Percentiles rank a stretch among this genome's conserved stretches.
These are phyloP conservation scores for Tetramorium simillimum DNA, from an alignment of 1,140 invertebrate species.

Conservation along the genomic window DNA sequence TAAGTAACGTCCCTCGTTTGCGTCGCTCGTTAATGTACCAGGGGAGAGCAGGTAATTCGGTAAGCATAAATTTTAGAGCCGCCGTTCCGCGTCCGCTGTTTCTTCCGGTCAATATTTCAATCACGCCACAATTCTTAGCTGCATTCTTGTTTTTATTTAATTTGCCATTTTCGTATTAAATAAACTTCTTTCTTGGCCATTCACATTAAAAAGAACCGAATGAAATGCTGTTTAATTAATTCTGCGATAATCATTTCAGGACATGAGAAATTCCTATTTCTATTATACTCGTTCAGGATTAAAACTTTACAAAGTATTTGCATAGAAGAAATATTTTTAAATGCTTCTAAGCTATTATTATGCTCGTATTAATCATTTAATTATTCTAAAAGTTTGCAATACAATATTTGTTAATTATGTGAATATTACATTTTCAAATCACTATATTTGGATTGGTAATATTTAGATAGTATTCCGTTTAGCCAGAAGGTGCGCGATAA, in stretches of 20 bases:
- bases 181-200: background rate
- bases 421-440: background rate
- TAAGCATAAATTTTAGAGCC: slow-evolving; percentile 64
- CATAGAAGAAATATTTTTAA: background rate
- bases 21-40: slow-evolving; percentile 64
- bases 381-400: background rate
- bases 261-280: background rate
- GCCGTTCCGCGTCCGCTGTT: background rate
- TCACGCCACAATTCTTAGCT: background rate
- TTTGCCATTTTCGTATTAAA: background rate
- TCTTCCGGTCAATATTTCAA: slow-evolving; percentile 42
- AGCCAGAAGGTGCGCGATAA: slow-evolving; percentile 16
- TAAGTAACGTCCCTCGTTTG: slow-evolving; percentile 64
- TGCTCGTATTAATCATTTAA: background rate
- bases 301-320: background rate
- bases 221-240: slow-evolving; percentile 2
- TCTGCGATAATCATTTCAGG: background rate
- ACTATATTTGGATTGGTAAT: background rate
- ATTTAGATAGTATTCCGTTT: background rate
- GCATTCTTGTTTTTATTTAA: background rate
- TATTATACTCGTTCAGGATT: background rate
- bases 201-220: background rate
- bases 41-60: slow-evolving; percentile 61
- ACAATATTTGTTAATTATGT: background rate
- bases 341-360: background rate